Conservation (phyloP, 2,888 invertebrate species). For the Corbicula japonica region DNA sequence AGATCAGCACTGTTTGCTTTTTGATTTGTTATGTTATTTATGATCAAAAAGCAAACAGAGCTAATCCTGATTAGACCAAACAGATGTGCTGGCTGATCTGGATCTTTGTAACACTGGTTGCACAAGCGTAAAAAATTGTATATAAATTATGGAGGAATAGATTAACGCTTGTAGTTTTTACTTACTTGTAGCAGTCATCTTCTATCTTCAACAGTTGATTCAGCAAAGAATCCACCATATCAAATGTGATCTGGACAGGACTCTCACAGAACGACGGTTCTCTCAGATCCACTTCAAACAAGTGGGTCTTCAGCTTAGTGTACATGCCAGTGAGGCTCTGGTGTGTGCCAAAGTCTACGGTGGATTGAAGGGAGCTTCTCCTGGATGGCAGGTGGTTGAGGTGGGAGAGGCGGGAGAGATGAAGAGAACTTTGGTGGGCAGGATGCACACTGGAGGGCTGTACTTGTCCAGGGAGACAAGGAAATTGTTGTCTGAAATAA, state of each 20-base stretch:
- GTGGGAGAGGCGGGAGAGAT: slow-evolving; percentile 10
- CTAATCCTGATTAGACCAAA: too few species aligned
- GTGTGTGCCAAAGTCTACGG: slow-evolving; percentile 21
- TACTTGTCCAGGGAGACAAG: too few species aligned
- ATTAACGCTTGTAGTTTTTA: too few species aligned
- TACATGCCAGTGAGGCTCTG: slow-evolving; percentile 32
- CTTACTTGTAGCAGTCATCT: slow-evolving; percentile 32
- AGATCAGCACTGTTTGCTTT: too few species aligned
- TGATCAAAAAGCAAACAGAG: too few species aligned
- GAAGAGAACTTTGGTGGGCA: not conserved
- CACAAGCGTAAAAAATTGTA: too few species aligned
- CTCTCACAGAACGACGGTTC: slow-evolving; percentile 33
- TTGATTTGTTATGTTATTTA: too few species aligned
- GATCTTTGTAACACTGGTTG: too few species aligned
- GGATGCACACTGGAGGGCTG: not conserved
- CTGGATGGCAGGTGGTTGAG: not conserved
- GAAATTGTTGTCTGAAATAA: too few species aligned
- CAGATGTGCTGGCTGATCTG: too few species aligned
- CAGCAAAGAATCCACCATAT: slow-evolving; percentile 39
- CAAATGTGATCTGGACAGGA: slow-evolving; percentile 37
- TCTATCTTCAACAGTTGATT: slow-evolving; percentile 37
- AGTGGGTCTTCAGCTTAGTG: slow-evolving; percentile 34
- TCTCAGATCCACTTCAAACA: slow-evolving; percentile 25
- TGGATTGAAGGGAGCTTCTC: not conserved
- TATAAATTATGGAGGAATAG: too few species aligned